phyloP scores from a whole-genome alignment of 2,888 invertebrate species.

The Yponomeuta sedellus region DNA sequence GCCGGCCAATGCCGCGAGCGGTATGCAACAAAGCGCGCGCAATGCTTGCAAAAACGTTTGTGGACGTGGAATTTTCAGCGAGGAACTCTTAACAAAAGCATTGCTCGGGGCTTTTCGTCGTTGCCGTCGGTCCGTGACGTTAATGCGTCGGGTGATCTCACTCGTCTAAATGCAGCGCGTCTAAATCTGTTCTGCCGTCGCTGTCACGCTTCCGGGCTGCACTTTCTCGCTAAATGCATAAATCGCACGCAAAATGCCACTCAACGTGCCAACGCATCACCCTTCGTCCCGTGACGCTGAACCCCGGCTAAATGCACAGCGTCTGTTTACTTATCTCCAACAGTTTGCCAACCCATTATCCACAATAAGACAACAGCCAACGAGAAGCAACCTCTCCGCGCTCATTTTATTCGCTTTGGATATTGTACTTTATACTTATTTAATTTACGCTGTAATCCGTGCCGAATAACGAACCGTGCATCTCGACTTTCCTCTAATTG shows the following conservation, averaged over 20 bases:
- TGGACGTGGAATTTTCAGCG: conserved; percentile 11
- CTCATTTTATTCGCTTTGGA: conserved; percentile 8
- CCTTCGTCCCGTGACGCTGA: conserved; percentile 29
- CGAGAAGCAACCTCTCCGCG: conserved; percentile 7
- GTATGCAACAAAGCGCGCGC: conserved; percentile 19
- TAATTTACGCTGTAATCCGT: conserved; percentile 12
- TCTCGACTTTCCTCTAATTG: conserved; percentile 5
- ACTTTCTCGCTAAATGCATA: conserved; percentile 64
- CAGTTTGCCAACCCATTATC: conserved; percentile 49
- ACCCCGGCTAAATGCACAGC: conserved; percentile 36
- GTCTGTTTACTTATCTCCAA: conserved; percentile 47
- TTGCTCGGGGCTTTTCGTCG: conserved; percentile 23
- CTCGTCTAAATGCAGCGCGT: conserved; percentile 61
- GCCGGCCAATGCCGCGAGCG: conserved; percentile 14
- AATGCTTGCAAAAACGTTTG: conserved; percentile 20
- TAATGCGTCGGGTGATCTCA: conserved; percentile 62
- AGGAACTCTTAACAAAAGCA: conserved; percentile 20
- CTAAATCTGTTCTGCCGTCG: conserved; percentile 61
- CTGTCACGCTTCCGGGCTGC: conserved; percentile 57
- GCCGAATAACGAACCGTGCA: conserved; percentile 26
- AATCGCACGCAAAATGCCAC: conserved; percentile 63
- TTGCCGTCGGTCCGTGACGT: conserved; percentile 25
- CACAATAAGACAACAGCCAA: conserved; percentile 3
- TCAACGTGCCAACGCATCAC: conserved; percentile 54
- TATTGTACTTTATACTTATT: conserved; percentile 15